A percentile compares a stretch with the other conserved stretches of the same genome.
Conservation (phyloP, 2,888 invertebrate genomes). For the Drosophila differens region DNA sequence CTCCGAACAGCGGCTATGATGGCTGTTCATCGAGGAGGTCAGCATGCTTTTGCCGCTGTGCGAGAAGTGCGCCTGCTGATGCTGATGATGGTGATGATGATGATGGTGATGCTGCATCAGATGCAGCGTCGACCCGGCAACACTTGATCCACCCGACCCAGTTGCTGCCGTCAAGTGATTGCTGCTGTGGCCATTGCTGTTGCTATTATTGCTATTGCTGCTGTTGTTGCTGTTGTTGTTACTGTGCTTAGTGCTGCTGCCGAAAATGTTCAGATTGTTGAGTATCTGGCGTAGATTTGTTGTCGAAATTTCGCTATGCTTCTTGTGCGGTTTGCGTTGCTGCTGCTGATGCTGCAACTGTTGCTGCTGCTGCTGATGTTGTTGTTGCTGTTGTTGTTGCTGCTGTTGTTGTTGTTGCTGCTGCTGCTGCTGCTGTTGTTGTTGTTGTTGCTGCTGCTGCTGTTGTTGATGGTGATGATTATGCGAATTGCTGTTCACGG, state of each 20-base stretch:
- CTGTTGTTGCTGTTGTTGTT: conserved; percentile 33
- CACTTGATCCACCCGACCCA: conserved; percentile 18
- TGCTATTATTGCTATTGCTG: conserved; percentile 29
- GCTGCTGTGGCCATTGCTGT: conserved; percentile 8
- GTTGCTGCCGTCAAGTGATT: conserved; percentile 37
- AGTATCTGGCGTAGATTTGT: conserved; percentile 91
- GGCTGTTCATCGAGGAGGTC: conserved; percentile 84
- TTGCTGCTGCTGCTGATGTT: conserved; percentile 45
- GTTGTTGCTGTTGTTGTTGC: conserved; percentile 52
- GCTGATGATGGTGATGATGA: conserved; percentile 11
- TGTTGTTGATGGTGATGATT: conserved; percentile 59
- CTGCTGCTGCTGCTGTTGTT: conserved; percentile 47
- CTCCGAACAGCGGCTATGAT: conserved; percentile 85
- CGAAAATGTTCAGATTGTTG: conserved; percentile 92
- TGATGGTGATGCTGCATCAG: conserved; percentile 58
- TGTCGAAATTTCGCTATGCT: conserved; percentile 84
- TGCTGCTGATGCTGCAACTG: conserved; percentile 50
- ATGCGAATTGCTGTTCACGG: conserved; percentile 37
- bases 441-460: conserved; percentile 52
- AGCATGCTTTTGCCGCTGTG: conserved; percentile 82
- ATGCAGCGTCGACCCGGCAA: conserved; percentile 54
- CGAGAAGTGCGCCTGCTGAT: conserved; percentile 69
- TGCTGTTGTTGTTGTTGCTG: conserved; percentile 43
- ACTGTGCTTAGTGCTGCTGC: conserved; percentile 81
- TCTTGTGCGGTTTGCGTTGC: conserved; percentile 76